These are phyloP conservation scores for Xylophagus ater DNA, from an alignment of 2,888 invertebrate species.

Conservation along the genomic window DNA sequence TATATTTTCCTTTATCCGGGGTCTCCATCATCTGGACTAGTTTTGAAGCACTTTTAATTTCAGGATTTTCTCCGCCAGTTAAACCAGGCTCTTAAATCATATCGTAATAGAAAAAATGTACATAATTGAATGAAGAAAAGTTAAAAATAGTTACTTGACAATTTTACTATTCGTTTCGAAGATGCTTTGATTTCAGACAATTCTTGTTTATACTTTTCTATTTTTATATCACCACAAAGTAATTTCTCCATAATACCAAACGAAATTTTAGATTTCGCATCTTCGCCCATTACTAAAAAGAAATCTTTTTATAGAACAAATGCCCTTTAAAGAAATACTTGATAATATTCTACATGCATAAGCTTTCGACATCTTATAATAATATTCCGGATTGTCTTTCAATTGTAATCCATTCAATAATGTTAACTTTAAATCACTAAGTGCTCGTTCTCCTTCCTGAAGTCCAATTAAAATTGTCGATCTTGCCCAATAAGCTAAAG, in stretches of 20 bases:
- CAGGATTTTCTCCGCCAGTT: conserved; percentile 44
- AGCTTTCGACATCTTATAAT: conserved; percentile 58
- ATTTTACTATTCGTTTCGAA: conserved; percentile 13
- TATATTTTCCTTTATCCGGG: conserved; percentile 55
- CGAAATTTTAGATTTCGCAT: conserved; percentile 52
- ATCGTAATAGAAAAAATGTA: neutral
- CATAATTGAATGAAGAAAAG: neutral
- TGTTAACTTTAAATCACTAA: conserved; percentile 57
- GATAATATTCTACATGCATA: conserved; percentile 38
- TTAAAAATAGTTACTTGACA: neutral
- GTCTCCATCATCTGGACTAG: conserved; percentile 48
- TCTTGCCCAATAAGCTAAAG: conserved; percentile 54
- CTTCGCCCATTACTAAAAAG: conserved; percentile 45
- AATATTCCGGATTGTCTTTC: conserved; percentile 52
- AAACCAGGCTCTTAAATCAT: conserved; percentile 26
- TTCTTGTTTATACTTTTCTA: conserved; percentile 39
- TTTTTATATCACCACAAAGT: conserved; percentile 41
- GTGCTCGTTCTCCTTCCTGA: conserved; percentile 47
- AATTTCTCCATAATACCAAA: conserved; percentile 51
- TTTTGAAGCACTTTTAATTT: conserved; percentile 48
- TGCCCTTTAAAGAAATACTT: neutral
- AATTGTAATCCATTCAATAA: conserved; percentile 51
- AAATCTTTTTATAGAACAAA: conserved; percentile 22
- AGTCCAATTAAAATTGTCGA: conserved; percentile 51
- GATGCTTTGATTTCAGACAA: conserved; percentile 31